Evolutionary conservation across 2,888 invertebrate genomes (phyloP).

Genomic region (Tridacna crocea): DNA sequence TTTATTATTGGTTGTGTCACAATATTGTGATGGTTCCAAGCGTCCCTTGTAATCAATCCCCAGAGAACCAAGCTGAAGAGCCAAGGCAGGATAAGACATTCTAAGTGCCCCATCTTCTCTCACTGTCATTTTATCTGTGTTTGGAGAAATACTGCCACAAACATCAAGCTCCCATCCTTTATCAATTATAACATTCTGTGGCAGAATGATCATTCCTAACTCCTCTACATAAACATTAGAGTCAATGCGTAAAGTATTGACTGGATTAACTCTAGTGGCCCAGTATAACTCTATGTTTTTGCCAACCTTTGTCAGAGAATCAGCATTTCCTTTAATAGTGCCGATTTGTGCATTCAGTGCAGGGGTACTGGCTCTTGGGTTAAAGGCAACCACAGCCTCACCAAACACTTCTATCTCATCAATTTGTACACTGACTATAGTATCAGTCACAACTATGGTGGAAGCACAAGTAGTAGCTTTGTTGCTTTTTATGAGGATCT

Average conservation of each 20-base stretch:
- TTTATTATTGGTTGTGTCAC: constrained; percentile 48
- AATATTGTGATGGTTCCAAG: constrained; percentile 51
- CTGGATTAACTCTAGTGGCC: constrained; percentile 38
- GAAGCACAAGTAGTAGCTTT: constrained; percentile 48
- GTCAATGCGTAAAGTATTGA: constrained; percentile 38
- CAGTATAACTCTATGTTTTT: constrained; percentile 55
- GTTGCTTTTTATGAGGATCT: constrained; percentile 64
- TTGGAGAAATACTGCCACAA: constrained; percentile 65
- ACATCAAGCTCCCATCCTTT: constrained; percentile 61
- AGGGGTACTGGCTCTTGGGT: constrained; percentile 34
- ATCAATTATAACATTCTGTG: constrained; percentile 60
- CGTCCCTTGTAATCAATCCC: constrained; percentile 61
- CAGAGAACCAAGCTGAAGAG: constrained; percentile 49
- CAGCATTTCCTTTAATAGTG: constrained; percentile 50
- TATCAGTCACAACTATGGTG: constrained; percentile 53
- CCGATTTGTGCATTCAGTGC: constrained; percentile 60
- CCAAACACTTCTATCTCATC: constrained; percentile 55
- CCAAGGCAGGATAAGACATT: constrained; percentile 60
- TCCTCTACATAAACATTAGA: constrained; percentile 59
- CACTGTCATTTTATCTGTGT: constrained; percentile 57
- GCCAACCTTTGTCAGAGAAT: constrained; percentile 56
- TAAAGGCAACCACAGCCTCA: constrained; percentile 53
- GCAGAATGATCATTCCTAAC: constrained; percentile 65
- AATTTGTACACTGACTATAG: constrained; percentile 38
- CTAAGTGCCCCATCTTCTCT: constrained; percentile 58